Base-by-base conservation (phyloP, 2,113 vertebrate genomes). In the Scomber scombrus region DNA sequence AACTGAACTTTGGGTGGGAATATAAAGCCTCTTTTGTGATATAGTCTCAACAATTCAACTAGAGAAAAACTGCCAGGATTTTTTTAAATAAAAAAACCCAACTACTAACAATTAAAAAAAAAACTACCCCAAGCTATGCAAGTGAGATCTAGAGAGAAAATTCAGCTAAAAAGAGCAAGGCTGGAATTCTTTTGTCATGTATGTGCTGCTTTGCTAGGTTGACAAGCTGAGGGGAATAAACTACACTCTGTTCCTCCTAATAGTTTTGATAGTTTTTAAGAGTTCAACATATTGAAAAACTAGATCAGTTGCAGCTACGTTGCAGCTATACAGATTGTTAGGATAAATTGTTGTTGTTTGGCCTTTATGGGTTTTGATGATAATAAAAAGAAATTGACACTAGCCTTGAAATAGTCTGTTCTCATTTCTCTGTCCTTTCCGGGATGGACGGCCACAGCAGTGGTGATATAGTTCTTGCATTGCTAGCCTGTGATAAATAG, bases 391-490 rank as follows among this genome's bases (percentile, higher is more conserved):
- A 46, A 62, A 75, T 19, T 45, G 15, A 50, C 78, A 55, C 18
- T 55, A 65, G 31, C 21, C 45, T 68, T 72, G 19, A 3, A 70
- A 73, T n/a, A 26, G 51, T 69, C 31, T 57, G 68, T 79, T 49
- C 64, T 68, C 31, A 58, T 75, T 68, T 52, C 67, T 78, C 57
- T 76, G 62, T 73, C 71, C 15, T 71, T 55, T 69, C 61, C 45
- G 19, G 23, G 62, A 80, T 75, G 86, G 90, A 92, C 54, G 47
- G 89, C 72, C 78, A 82, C 78, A 76, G 71, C 52, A 73, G 75
- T 79, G 80, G 55, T 67, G 65, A 73, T 73, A 23, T 23, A 74
- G 66, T 82, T 75, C 68, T 79, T 83, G 77, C 78, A 91, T 80
- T 81, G 71, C 77, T 76, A 26, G 80, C 71, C 71, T 85, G 67